Base-by-base conservation (phyloP, 92 coral and sea anemone genomes). In the Porites lobata region DNA sequence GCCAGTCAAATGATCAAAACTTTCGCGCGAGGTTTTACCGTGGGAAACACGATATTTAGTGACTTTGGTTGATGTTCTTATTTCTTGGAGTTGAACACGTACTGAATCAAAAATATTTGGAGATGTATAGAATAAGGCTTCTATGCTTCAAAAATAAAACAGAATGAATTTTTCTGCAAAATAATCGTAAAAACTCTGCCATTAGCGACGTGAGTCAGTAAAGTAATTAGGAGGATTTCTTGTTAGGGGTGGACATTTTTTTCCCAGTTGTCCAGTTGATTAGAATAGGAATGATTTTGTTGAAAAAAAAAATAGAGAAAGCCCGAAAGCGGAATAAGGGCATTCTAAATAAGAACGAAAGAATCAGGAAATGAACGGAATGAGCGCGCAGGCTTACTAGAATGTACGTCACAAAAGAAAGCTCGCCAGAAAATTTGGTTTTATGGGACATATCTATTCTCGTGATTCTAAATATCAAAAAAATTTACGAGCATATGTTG, bases 341-440 rank as follows among this genome's bases (percentile, higher is more conserved):
- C 20, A 22, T 75, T 75, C 75, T 51, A 70, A 38, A 38, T 38
- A 38, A 53, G 54, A 52, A 53, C 9, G 8, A 72, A 69, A 15
- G 68, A 29, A 69, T 50, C 19, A 20, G 17, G 1, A 43, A 80
- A 50, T 21, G 75, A 67, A 80, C 75, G 22, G 22, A 20, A 59
- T 20, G 72, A 79, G 86, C 86, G 86, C 61, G 78, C 86, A 38
- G 10, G 38, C 78, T 14, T 22, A 8, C 9, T 7, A 9, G 18
- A n/a, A 3, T 5, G 1, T 47, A 69, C 86, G 86, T 82, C 86
- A 82, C 59, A 82, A 68, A 59, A 82, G 86, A 20, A 7, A 38
- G 65, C 54, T 72, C 86, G 78, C 65, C 21, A 14, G 68, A 59
- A 17, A 17, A 17, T 17, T 15, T 1, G 21, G 26, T 52, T 29